Evolutionary conservation across 2,797 vertebrate genomes (phyloP).

Genomic region (Synanceia verrucosa): DNA sequence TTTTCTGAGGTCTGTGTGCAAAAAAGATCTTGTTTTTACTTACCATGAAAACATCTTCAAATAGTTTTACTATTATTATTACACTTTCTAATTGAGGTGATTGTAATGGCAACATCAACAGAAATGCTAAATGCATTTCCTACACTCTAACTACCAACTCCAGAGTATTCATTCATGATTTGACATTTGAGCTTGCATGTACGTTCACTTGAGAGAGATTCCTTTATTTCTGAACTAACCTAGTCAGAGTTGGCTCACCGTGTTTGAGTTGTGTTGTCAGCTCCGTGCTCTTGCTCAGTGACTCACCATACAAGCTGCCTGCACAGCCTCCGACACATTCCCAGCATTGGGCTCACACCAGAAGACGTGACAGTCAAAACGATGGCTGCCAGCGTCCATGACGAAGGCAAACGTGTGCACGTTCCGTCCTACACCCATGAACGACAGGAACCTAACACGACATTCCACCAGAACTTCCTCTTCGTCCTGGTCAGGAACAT

Average conservation of each 20-base stretch:
- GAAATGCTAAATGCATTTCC: too few species aligned
- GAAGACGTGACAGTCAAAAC: slow-evolving; percentile 94
- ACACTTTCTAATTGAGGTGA: too few species aligned
- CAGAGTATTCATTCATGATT: background rate
- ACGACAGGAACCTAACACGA: slow-evolving; percentile 95
- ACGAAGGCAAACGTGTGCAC: slow-evolving; percentile 95
- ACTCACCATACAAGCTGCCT: slow-evolving; percentile 98
- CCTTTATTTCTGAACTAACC: background rate
- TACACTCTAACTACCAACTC: background rate
- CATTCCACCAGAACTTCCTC: slow-evolving; percentile 94
- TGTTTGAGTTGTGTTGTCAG: background rate
- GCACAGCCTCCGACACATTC: slow-evolving; percentile 94
- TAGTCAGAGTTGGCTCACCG: background rate
- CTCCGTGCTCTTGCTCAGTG: background rate
- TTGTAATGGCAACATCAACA: too few species aligned
- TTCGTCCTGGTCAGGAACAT: slow-evolving; percentile 81
- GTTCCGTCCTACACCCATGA: slow-evolving; percentile 95
- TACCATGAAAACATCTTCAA: background rate
- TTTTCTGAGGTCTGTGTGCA: background rate
- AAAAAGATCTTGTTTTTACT: background rate
- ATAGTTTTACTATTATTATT: too few species aligned
- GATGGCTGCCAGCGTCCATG: slow-evolving; percentile 95
- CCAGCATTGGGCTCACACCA: slow-evolving; percentile 98
- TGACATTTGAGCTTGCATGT: background rate
- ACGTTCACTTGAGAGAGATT: background rate